These are phyloP conservation scores for Hydraecia micacea DNA, from an alignment of 2,888 invertebrate species.

Conservation along the genomic window DNA sequence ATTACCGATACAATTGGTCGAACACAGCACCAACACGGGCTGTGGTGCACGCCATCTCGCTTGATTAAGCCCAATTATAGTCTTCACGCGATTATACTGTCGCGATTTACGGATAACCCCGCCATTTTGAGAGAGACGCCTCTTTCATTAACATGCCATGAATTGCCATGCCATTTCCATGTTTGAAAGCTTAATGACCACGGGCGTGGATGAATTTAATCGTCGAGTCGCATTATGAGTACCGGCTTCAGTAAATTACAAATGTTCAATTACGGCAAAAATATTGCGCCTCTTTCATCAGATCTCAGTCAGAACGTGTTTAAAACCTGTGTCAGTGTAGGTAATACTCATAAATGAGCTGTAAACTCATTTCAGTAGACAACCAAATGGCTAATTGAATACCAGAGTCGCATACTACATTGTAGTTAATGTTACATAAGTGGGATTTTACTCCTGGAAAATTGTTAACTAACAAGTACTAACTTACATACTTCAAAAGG, in stretches of 20 bases:
- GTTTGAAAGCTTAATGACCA: constrained; percentile 78
- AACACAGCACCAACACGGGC: constrained; percentile 69
- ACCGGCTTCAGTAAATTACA: constrained; percentile 72
- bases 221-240: constrained; percentile 70
- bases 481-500: too few species aligned
- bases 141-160: constrained; percentile 81
- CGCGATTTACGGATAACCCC: constrained; percentile 83
- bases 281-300: constrained; percentile 58
- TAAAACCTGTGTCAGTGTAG: constrained; percentile 2
- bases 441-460: too few species aligned
- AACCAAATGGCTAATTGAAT: constrained; percentile 22
- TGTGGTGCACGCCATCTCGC: constrained; percentile 80
- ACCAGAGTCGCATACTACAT: constrained; percentile 24
- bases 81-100: constrained; percentile 85
- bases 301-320: constrained; percentile 29
- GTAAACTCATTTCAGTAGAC: constrained; percentile 25
- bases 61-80: constrained; percentile 87
- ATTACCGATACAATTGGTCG: constrained; percentile 74
- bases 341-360: not conserved
- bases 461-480: too few species aligned
- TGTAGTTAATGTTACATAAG: constrained; percentile 18
- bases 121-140: constrained; percentile 82
- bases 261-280: constrained; percentile 72
- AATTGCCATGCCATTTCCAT: constrained; percentile 81
- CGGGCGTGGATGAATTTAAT: constrained; percentile 76